These are phyloP conservation scores for Cryptocheilus praepositus DNA, from an alignment of 2,888 invertebrate genomes.

Conservation along the genomic window DNA sequence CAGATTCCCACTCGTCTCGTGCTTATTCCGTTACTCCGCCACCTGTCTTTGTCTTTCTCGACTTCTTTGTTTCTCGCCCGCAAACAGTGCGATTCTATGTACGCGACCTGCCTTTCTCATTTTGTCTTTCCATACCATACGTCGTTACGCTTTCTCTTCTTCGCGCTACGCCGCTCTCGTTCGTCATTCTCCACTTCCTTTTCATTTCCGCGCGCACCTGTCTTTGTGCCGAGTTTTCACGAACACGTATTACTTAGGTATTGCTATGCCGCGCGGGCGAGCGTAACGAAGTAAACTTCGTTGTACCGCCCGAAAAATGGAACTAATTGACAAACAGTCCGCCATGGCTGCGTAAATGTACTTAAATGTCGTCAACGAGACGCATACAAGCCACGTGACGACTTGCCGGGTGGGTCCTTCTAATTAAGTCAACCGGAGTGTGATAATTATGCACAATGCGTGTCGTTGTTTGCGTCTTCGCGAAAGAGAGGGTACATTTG, in stretches of 20 bases:
- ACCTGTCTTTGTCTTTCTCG: neutral
- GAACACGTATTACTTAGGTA: too few relatives aligned
- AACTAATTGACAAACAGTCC: too few relatives aligned
- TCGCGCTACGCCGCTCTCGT: neutral
- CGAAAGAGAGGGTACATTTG: too few relatives aligned
- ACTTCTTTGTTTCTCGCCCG: neutral
- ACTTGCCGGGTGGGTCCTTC: too few relatives aligned
- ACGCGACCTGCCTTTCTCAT: neutral
- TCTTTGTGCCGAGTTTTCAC: neutral
- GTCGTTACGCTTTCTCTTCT: neutral
- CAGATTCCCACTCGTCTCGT: neutral
- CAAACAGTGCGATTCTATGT: conserved; percentile 4
- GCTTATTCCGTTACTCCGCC: neutral
- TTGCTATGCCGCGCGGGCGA: neutral
- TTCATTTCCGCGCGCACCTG: neutral
- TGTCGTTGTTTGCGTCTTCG: too few relatives aligned
- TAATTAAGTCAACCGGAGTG: too few relatives aligned
- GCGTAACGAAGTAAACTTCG: too few relatives aligned
- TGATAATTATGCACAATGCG: too few relatives aligned
- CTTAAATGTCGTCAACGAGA: too few relatives aligned
- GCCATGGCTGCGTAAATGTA: too few relatives aligned
- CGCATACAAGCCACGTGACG: too few relatives aligned
- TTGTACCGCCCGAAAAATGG: too few relatives aligned
- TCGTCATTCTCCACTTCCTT: neutral
- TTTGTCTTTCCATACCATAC: neutral